A percentile compares a stretch with the other conserved stretches of the same genome.
Evolutionary conservation across 2,797 vertebrate genomes (phyloP).

Genomic region (Spinus olivaceus): DNA sequence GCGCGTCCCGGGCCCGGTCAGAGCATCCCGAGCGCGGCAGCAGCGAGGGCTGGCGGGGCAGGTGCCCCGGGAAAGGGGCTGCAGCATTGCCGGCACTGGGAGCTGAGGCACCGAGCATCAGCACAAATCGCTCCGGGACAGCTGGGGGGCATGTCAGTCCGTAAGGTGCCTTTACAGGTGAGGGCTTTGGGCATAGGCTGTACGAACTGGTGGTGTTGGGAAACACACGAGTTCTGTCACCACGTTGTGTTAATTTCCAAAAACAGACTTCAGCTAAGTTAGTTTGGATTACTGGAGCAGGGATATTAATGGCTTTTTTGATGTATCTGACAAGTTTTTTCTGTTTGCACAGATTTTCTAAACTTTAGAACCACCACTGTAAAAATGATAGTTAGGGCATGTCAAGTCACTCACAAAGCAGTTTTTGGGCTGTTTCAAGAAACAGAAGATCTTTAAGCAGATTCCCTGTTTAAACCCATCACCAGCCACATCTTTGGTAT

Average conservation of each 20-base stretch:
- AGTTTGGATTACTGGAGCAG: neutral
- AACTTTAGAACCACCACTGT: accelerated
- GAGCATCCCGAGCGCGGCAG: neutral
- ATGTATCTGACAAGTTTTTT: neutral
- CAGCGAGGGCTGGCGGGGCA: accelerated
- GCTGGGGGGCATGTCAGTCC: neutral
- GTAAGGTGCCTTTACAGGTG: accelerated
- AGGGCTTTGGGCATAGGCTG: neutral
- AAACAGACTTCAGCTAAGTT: neutral
- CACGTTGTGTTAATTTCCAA: accelerated
- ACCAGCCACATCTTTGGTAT: neutral
- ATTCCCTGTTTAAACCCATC: neutral
- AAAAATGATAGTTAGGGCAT: neutral
- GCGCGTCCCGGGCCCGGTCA: accelerated
- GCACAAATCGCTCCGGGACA: neutral
- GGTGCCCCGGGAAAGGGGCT: neutral
- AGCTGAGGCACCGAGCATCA: neutral
- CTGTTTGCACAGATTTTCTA: neutral
- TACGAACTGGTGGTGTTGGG: accelerated
- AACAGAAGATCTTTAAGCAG: neutral
- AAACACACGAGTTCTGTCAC: neutral
- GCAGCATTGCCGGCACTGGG: accelerated
- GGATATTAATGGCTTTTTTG: neutral
- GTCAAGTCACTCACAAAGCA: neutral
- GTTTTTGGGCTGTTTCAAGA: neutral